Evolutionary conservation across 2,797 vertebrate genomes (phyloP).

Genomic region (Phaenicophaeus curvirostris): DNA sequence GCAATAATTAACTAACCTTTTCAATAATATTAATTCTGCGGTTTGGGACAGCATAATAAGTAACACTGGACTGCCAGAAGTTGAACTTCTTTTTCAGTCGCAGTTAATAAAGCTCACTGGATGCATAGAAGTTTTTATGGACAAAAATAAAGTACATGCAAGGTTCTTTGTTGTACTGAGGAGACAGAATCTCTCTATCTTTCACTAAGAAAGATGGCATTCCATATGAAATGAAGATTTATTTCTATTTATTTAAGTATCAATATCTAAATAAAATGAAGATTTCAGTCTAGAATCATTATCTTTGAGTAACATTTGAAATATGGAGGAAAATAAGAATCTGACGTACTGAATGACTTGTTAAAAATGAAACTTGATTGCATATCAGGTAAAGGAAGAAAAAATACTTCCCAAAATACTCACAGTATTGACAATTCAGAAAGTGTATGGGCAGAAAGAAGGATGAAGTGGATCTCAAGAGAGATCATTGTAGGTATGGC

Average conservation of each 20-base stretch:
- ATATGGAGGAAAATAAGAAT: background rate
- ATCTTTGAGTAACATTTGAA: background rate
- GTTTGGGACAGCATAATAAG: background rate
- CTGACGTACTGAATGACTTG: background rate
- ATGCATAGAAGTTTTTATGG: background rate
- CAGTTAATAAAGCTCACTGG: conserved; percentile 15
- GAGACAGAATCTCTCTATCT: background rate
- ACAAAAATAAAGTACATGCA: background rate
- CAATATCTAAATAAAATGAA: background rate
- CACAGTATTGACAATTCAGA: background rate
- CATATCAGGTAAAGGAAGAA: background rate
- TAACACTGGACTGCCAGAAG: conserved; percentile 5
- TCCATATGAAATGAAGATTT: background rate
- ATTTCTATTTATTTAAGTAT: background rate
- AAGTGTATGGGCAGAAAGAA: background rate
- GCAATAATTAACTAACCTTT: background rate
- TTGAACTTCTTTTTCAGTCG: conserved; percentile 2
- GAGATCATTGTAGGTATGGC: background rate
- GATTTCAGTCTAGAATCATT: background rate
- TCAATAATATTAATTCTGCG: background rate
- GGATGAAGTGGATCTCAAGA: background rate
- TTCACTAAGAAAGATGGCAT: background rate
- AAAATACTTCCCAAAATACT: background rate
- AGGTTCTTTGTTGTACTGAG: background rate
- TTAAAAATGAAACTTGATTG: background rate